phyloP scores from a whole-genome alignment of 2,113 vertebrate species.

The Typhlomys cinereus region DNA sequence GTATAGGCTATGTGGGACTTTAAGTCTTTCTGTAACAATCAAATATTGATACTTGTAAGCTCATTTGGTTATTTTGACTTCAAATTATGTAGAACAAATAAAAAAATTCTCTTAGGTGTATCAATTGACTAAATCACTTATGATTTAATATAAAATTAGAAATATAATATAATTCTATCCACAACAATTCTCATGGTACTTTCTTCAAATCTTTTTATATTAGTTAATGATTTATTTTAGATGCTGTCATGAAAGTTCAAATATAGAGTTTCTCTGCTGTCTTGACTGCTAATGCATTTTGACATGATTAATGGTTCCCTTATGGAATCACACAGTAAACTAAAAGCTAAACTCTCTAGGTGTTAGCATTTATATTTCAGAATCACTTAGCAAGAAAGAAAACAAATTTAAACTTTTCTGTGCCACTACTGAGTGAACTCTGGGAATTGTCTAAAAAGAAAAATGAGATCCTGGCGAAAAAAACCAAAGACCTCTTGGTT shows the following conservation, averaged over 20 bases:
- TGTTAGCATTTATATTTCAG: constrained; percentile 90
- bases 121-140: constrained; percentile 5
- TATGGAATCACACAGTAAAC: constrained; percentile 87
- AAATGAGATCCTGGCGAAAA: constrained; percentile 16
- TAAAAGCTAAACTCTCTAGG: constrained; percentile 85
- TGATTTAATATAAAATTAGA: constrained; percentile 46
- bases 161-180: constrained; percentile 34
- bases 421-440: not conserved
- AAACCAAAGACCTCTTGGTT: not conserved
- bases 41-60: not conserved
- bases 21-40: not conserved
- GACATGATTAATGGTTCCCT: constrained; percentile 89
- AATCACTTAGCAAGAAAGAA: constrained; percentile 76
- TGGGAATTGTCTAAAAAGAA: constrained; percentile 27
- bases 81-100: constrained; percentile 18
- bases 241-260: constrained; percentile 37
- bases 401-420: constrained; percentile 61
- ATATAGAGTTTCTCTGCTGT: constrained; percentile 72
- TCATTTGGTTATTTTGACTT: not conserved
- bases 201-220: constrained; percentile 1
- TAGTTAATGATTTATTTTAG: constrained; percentile 55
- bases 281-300: constrained; percentile 85
- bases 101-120: constrained; percentile 32
- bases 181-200: not conserved
- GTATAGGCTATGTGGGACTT: not conserved